Percentiles rank a stretch among this genome's conserved stretches.
phyloP scores from a whole-genome alignment of 2,113 vertebrate species.

The Alethe castanea region DNA sequence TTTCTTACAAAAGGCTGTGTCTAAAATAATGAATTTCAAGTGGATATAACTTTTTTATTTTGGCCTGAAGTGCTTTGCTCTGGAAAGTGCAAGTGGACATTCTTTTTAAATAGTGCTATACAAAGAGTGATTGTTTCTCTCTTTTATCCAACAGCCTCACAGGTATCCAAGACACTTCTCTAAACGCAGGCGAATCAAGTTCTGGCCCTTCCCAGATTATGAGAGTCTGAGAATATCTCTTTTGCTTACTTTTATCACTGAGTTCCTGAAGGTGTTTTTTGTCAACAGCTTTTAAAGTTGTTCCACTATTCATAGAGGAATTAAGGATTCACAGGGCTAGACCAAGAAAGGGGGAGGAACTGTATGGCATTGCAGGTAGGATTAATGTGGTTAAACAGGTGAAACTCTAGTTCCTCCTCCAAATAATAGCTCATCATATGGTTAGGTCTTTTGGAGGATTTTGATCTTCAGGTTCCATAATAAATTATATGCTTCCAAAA shows the following conservation, averaged over 20 bases:
- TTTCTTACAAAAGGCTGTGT: not conserved
- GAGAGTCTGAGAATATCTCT: not conserved
- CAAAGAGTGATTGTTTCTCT: not conserved
- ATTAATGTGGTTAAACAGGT: not conserved
- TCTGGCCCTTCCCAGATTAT: not conserved
- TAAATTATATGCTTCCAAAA: not conserved
- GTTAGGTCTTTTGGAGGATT: not conserved
- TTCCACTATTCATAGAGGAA: not conserved
- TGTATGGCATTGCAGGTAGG: not conserved
- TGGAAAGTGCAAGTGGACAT: not conserved
- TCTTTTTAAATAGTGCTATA: not conserved
- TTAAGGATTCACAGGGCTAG: not conserved
- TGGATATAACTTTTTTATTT: not conserved
- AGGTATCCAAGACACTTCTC: not conserved
- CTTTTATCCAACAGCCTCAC: not conserved
- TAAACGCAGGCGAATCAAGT: not conserved
- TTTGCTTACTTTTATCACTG: not conserved
- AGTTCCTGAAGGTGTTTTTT: rapidly evolving
- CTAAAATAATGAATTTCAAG: not conserved
- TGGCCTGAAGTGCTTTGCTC: not conserved
- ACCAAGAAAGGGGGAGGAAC: not conserved
- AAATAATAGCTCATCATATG: not conserved
- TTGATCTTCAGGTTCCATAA: not conserved
- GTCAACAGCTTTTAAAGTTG: not conserved
- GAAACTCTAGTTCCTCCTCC: not conserved